A percentile compares a stretch with the other conserved stretches of the same genome.
These are phyloP conservation scores for Spodoptera exigua DNA, from an alignment of 2,888 invertebrate genomes.

Conservation along the genomic window DNA sequence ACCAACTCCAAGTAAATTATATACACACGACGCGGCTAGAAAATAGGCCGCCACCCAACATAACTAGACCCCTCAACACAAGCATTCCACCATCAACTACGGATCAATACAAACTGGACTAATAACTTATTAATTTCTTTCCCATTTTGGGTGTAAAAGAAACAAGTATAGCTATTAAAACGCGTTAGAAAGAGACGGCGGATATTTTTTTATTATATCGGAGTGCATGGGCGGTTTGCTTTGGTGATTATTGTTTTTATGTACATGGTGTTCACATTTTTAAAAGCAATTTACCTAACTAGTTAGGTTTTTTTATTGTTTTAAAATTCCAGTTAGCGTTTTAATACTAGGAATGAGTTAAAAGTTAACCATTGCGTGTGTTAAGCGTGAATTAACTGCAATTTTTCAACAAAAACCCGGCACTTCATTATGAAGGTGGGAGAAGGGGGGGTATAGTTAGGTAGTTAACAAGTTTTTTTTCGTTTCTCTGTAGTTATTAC, in stretches of 20 bases:
- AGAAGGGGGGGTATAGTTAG: too few relatives aligned
- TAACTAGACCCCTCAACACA: neutral
- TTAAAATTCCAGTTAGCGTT: slow-evolving; percentile 15
- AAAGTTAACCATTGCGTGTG: too few relatives aligned
- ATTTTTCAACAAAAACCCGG: too few relatives aligned
- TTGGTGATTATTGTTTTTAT: slow-evolving; percentile 76
- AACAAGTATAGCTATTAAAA: slow-evolving; percentile 69
- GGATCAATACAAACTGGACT: slow-evolving; percentile 65
- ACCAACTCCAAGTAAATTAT: slow-evolving; percentile 81
- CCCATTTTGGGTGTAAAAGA: slow-evolving; percentile 66
- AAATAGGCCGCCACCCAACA: slow-evolving; percentile 45
- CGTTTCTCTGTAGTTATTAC: too few relatives aligned
- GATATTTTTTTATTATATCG: slow-evolving; percentile 67
- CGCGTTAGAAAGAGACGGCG: slow-evolving; percentile 66
- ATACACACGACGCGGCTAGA: slow-evolving; percentile 56
- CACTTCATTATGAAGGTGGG: too few relatives aligned
- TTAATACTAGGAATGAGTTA: slow-evolving; percentile 28
- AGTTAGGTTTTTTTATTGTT: slow-evolving; percentile 13
- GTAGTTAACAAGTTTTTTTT: too few relatives aligned
- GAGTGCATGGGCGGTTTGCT: slow-evolving; percentile 75
- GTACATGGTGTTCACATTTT: slow-evolving; percentile 65
- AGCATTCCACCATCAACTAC: neutral
- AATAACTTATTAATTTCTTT: slow-evolving; percentile 77
- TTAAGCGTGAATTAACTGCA: slow-evolving; percentile 4
- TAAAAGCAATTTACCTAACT: slow-evolving; percentile 22